These are phyloP conservation scores for Phrixothrix hirtus DNA, from an alignment of 2,888 invertebrate genomes.

Conservation along the genomic window DNA sequence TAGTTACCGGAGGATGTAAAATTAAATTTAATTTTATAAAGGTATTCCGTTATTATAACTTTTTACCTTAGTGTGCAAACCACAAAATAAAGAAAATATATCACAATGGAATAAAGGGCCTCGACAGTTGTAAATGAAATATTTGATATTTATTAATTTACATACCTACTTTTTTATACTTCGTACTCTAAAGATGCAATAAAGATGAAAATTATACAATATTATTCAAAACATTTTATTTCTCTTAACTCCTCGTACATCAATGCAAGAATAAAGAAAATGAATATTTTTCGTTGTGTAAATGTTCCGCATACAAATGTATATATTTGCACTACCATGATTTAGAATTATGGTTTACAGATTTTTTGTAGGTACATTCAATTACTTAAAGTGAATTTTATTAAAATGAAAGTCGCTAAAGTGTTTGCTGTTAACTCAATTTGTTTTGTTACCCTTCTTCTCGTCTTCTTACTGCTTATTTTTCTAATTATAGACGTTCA, in stretches of 20 bases:
- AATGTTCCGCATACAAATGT: slow-evolving; percentile 44
- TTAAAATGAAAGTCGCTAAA: slow-evolving; percentile 51
- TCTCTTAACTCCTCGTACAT: slow-evolving; percentile 16
- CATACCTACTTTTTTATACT: too few species aligned
- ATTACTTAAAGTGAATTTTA: slow-evolving; percentile 35
- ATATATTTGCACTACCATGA: slow-evolving; percentile 39
- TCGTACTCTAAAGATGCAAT: too few species aligned
- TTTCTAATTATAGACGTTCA: slow-evolving; percentile 41
- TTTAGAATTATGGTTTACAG: slow-evolving; percentile 47
- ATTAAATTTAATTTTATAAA: too few species aligned
- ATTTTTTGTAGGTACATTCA: slow-evolving; percentile 36
- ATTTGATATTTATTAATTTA: too few species aligned
- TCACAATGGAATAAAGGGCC: too few species aligned
- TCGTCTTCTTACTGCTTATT: slow-evolving; percentile 37
- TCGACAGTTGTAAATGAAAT: too few species aligned
- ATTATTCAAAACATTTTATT: slow-evolving; percentile 3
- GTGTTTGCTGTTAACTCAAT: slow-evolving; percentile 54
- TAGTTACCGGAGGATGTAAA: too few species aligned
- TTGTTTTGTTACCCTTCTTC: slow-evolving; percentile 51
- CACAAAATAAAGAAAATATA: too few species aligned
- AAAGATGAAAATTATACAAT: too few species aligned
- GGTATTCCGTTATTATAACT: too few species aligned
- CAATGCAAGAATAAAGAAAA: slow-evolving; percentile 22
- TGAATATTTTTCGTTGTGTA: slow-evolving; percentile 24
- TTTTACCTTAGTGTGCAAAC: too few species aligned